Base-by-base conservation (phyloP, 2,113 vertebrate genomes). In the Saccopteryx bilineata region DNA sequence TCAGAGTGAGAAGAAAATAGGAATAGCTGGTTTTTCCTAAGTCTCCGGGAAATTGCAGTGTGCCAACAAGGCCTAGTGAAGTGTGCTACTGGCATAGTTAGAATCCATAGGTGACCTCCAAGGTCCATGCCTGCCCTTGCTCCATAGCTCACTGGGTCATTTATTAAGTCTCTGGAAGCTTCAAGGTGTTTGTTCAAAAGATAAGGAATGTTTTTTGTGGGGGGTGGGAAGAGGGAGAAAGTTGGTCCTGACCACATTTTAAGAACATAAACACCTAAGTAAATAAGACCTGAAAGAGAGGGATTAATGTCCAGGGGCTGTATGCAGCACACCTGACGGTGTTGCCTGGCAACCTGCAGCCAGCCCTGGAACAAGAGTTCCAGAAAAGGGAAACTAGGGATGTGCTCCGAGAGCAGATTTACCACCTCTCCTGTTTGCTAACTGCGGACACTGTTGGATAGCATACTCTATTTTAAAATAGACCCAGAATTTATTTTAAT, bases 301-400 rank as follows among this genome's bases (percentile, higher is more conserved):
- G 85, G 93, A 95, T 93, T 96, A 92, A 82, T 94, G 94, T 95
- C 97, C 94, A 18, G 52, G 1, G 5, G 66, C 96, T 86, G 66
- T 81, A 90, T 97, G 96, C 97, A 68, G 68, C 72, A 48, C 90
- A 1, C 0, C 97, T 96, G 96, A 95, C 97, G 96, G 65, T 94
- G 94, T 98, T 98, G 97, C 98, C 92, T 97, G 96, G 97, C 96
- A 97, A 97, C 89, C 94, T 83, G 74, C 28, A 80, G 63, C 93
- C 60, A 89, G 95, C 84, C 93, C 97, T 90, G 82, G 86, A 95
- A 71, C 95, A 12, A 74, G 91, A 88, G 50, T 91, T 60, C 56
- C 74, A 86, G 69, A 0, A 61, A 69, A 91, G 66, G 58, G 0
- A 84, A 80, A 74, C 60, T 86, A 83, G 68, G 46, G 0, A 61